A percentile compares a stretch with the other conserved stretches of the same genome.
phyloP scores from a whole-genome alignment of 2,113 vertebrate species.

The Saguinus imperator region DNA sequence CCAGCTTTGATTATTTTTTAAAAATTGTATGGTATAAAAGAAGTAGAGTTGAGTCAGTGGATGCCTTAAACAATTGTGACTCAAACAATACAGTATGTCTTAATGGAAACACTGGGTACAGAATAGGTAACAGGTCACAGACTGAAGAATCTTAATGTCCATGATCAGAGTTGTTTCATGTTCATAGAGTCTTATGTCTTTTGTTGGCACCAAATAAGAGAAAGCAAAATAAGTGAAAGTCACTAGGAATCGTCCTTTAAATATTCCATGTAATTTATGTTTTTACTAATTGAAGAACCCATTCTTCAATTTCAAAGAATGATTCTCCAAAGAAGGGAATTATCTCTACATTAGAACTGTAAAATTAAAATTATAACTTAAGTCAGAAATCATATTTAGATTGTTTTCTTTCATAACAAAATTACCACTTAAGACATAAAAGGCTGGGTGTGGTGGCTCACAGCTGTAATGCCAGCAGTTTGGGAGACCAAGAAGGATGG shows the following conservation, averaged over 20 bases:
- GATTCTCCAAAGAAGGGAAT: neutral
- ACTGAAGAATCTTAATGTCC: neutral
- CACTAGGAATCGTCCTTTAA: constrained; percentile 4
- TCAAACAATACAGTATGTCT: neutral
- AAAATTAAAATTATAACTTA: neutral
- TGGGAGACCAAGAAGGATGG: too few relatives aligned
- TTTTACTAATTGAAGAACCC: neutral
- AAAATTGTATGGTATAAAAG: neutral
- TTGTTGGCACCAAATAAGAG: constrained; percentile 2
- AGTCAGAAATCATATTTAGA: neutral
- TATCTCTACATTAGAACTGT: neutral
- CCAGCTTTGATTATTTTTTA: neutral
- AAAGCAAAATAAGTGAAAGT: constrained; percentile 27
- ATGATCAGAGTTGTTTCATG: neutral
- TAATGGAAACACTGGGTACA: neutral
- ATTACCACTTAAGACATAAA: neutral
- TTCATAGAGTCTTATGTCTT: neutral
- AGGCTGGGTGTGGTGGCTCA: neutral
- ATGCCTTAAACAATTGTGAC: neutral
- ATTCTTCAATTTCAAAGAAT: neutral
- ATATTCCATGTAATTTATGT: neutral
- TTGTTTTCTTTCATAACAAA: neutral
- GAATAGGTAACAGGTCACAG: neutral
- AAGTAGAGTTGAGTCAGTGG: neutral
- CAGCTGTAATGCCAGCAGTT: too few relatives aligned